Evolutionary conservation across 2,113 vertebrate species (phyloP).

Genomic region (Aleadryas rufinucha): DNA sequence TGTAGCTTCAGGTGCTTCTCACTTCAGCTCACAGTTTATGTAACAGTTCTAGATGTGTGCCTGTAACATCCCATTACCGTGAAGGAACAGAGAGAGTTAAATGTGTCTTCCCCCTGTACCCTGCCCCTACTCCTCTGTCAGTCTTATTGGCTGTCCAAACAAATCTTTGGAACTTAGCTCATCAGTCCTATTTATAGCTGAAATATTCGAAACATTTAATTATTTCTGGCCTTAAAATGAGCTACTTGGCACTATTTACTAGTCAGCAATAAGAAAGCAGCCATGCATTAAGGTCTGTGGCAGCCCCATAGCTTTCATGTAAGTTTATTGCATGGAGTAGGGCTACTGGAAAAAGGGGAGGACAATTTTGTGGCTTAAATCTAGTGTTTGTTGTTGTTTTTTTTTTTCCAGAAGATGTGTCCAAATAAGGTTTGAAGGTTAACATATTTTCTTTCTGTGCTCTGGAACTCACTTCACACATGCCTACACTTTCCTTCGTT

Average conservation of each 20-base stretch:
- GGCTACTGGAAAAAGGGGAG: neutral
- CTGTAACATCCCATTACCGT: neutral
- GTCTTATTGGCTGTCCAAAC: neutral
- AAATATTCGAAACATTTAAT: constrained; percentile 42
- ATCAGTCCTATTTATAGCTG: constrained; percentile 44
- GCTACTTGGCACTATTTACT: constrained; percentile 18
- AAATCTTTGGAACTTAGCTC: constrained; percentile 1
- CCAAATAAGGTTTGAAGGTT: constrained; percentile 23
- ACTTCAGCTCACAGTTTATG: neutral
- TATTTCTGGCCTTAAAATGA: constrained; percentile 56
- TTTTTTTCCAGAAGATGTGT: neutral
- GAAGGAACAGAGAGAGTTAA: neutral
- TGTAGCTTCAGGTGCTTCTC: neutral
- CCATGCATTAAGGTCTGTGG: neutral
- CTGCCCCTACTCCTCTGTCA: neutral
- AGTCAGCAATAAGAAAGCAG: neutral
- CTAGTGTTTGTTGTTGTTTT: neutral
- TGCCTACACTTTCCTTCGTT: neutral
- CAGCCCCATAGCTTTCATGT: neutral
- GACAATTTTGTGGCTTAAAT: neutral
- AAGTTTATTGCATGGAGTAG: neutral
- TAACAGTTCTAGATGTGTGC: constrained; percentile 3
- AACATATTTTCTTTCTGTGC: neutral
- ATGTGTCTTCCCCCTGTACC: neutral
- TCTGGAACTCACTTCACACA: neutral